Percentiles rank a stretch among this genome's conserved stretches.
These are phyloP conservation scores for Pomacea maculata DNA, from an alignment of 1,140 invertebrate genomes.

Conservation along the genomic window DNA sequence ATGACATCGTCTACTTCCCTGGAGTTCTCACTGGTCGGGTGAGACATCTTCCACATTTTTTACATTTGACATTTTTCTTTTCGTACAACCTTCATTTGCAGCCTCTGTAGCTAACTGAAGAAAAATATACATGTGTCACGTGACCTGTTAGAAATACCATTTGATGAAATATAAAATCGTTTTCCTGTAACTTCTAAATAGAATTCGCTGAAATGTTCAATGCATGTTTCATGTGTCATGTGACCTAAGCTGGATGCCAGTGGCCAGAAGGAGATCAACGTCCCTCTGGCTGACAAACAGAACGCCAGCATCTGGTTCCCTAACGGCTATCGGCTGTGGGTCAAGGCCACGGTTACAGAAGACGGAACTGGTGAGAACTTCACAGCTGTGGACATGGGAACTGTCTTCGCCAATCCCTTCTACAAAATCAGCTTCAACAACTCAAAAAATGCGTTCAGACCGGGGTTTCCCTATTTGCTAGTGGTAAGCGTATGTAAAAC, in stretches of 20 bases:
- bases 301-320: slow-evolving; percentile 39
- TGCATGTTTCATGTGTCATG: neutral
- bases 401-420: slow-evolving; percentile 44
- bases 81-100: too few species aligned
- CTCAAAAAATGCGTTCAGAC: slow-evolving; percentile 52
- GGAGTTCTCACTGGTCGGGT: too few species aligned
- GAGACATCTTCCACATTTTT: too few species aligned
- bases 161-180: neutral
- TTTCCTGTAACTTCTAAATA: neutral
- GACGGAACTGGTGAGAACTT: slow-evolving; percentile 48
- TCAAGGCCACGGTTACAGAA: slow-evolving; percentile 58
- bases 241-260: neutral
- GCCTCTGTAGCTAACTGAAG: too few species aligned
- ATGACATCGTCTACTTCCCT: neutral
- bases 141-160: too few species aligned
- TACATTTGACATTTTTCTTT: too few species aligned
- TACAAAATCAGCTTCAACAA: slow-evolving; percentile 48
- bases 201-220: neutral
- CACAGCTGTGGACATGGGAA: slow-evolving; percentile 30
- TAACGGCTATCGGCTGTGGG: slow-evolving; percentile 41
- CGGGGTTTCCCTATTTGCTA: slow-evolving; percentile 51
- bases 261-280: neutral
- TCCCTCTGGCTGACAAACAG: neutral
- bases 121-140: too few species aligned
- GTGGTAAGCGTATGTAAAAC: slow-evolving; percentile 35